Evolutionary conservation across 2,888 invertebrate genomes (phyloP).

Genomic region (Andrena trimmerana): DNA sequence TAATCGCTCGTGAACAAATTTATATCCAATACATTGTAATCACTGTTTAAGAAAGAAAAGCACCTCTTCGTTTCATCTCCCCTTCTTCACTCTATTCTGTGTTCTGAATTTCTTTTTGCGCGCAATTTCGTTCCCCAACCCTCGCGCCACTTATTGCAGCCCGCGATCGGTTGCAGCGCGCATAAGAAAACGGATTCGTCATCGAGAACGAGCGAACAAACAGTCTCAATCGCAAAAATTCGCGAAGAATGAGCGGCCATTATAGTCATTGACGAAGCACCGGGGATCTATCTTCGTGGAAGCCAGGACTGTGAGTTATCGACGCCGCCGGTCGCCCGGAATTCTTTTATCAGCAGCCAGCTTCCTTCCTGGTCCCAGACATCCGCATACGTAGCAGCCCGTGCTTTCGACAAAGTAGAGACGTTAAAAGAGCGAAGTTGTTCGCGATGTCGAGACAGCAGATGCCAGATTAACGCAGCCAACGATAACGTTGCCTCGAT

Average conservation of each 20-base stretch:
- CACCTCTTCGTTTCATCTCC: too few species aligned
- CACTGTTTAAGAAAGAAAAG: too few species aligned
- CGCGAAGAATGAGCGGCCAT: constrained; percentile 12
- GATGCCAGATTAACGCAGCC: constrained; percentile 44
- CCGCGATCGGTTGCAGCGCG: neutral
- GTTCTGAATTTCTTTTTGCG: constrained; percentile 5
- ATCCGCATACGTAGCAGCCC: constrained; percentile 11
- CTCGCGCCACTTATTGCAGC: neutral
- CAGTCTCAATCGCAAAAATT: constrained; percentile 19
- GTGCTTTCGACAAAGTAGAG: neutral
- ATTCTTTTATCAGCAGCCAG: constrained; percentile 16
- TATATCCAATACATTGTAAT: too few species aligned
- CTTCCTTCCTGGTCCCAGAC: constrained; percentile 5
- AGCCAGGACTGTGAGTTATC: constrained; percentile 19
- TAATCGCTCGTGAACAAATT: too few species aligned
- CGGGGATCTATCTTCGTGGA: constrained; percentile 18
- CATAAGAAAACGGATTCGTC: constrained; percentile 15
- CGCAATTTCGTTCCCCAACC: neutral
- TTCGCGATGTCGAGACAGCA: constrained; percentile 9
- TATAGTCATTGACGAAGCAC: constrained; percentile 18
- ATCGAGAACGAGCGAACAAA: constrained; percentile 14
- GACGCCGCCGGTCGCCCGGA: neutral
- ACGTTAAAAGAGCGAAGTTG: neutral
- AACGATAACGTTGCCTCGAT: constrained; percentile 30
- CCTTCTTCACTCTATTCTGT: too few species aligned